Evolutionary conservation across 2,888 invertebrate species (phyloP).

Genomic region (Agriotes lineatus): DNA sequence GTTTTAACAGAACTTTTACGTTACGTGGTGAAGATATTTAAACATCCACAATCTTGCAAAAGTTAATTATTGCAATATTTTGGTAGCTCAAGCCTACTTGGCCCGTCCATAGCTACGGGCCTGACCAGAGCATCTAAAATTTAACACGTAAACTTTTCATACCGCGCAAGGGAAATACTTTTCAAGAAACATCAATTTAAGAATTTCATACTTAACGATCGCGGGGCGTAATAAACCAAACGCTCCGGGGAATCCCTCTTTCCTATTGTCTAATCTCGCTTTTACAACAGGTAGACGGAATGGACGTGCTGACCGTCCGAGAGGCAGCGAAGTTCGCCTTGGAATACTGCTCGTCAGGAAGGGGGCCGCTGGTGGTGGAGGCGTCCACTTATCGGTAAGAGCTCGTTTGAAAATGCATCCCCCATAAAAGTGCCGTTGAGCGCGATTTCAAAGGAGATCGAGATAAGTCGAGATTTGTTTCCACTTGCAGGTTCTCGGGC

Average conservation of each 20-base stretch:
- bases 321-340: constrained; percentile 74
- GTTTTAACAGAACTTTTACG: too few species aligned
- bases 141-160: too few species aligned
- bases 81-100: too few species aligned
- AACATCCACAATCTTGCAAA: too few species aligned
- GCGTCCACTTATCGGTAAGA: constrained; percentile 77
- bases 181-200: too few species aligned
- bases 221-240: neutral
- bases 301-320: constrained; percentile 64
- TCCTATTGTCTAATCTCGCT: neutral
- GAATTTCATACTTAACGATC: neutral
- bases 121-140: too few species aligned
- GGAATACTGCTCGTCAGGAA: constrained; percentile 74
- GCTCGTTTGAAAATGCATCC: constrained; percentile 11
- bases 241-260: neutral
- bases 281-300: constrained; percentile 18
- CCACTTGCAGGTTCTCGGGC: constrained; percentile 79
- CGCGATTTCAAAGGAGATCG: constrained; percentile 15
- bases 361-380: constrained; percentile 84
- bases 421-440: constrained; percentile 8
- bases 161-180: too few species aligned
- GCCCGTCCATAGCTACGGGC: too few species aligned
- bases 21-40: too few species aligned
- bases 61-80: too few species aligned
- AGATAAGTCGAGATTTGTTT: constrained; percentile 22